Conservation (phyloP, 2,888 invertebrate genomes). For the Standfussiana lucernea region DNA sequence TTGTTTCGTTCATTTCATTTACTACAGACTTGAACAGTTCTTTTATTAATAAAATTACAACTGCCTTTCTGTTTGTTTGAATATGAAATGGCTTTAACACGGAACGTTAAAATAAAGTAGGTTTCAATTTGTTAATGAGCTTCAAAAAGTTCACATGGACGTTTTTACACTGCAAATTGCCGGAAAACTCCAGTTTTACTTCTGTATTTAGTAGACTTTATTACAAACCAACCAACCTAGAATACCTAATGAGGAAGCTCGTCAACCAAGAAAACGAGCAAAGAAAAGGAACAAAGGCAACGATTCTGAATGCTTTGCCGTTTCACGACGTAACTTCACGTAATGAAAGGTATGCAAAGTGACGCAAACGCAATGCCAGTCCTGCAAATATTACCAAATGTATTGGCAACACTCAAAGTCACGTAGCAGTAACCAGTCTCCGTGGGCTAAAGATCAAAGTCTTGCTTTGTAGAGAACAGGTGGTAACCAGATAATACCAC, state of each 20-base stretch:
- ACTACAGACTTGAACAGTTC: background rate
- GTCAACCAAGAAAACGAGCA: conserved; percentile 23
- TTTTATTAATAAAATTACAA: background rate
- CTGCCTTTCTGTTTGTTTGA: background rate
- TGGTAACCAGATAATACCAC: background rate
- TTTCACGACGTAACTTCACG: conserved; percentile 39
- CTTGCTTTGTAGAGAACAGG: conserved; percentile 12
- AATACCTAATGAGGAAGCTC: conserved; percentile 44
- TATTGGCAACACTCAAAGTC: conserved; percentile 29
- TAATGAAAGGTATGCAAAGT: conserved; percentile 43
- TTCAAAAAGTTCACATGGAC: background rate
- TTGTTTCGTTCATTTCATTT: background rate
- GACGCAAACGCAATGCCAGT: conserved; percentile 40
- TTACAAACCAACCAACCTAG: background rate
- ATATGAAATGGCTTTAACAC: background rate
- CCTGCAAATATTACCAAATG: conserved; percentile 45
- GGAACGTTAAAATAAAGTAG: background rate
- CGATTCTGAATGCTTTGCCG: conserved; percentile 22
- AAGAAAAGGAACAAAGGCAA: conserved; percentile 16
- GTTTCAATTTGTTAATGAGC: background rate
- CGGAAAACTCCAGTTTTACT: background rate
- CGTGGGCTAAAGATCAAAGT: conserved; percentile 28
- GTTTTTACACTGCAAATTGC: background rate
- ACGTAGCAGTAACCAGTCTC: conserved; percentile 34
- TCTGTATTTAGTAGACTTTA: background rate